Base-by-base conservation (phyloP, 2,888 invertebrate genomes). In the Aspidiotus destructor region DNA sequence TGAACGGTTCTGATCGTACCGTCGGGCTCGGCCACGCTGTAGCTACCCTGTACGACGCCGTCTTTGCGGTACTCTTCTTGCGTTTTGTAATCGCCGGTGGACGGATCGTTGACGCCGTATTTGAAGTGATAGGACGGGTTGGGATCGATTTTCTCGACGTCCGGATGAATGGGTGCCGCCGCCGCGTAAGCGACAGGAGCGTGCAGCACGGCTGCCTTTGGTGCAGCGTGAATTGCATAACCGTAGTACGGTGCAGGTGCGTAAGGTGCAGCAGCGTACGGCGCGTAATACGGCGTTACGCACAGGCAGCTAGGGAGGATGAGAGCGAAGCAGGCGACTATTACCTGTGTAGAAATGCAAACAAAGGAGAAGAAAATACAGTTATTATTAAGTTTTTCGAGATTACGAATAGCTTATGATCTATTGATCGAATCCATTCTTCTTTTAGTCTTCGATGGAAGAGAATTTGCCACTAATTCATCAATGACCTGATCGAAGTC, bases 321-420 rank as follows among this genome's bases (percentile, higher is more conserved):
- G 72, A 75, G 75, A 2, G 75, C 72, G 6, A 75, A 75, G 16
- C 72, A 69, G 44, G 73, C 68, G 69, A 73, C 76, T 71, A 70
- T 53, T 60, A 68, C 44, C 70, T 70, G 70, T 44, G 63, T 68
- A 55, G 16, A n/a, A 55, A 55, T 40, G 5, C 13, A 58, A 58
- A 40, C 9, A 58, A 28, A 58, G 6, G 17, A 28, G 28, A 1
- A 28, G n/a, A 28, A 28, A 28, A 28, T 28, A 5, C 28, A 28
- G 28, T 28, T 28, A 28, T 3, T 28, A 28, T 28, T 28, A 5
- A 3, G 28, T 28, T 28, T 28, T 28, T 28, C 5, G 28, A 28
- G 28, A 28, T 28, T 28, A 28, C 28, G 28, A 28, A 28, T 28
- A 28, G 28, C 28, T 28, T 28, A 28, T 28, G 28, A 28, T 28